Base-by-base conservation (phyloP, 2,888 invertebrate genomes). In the Hoplodrina blanda region DNA sequence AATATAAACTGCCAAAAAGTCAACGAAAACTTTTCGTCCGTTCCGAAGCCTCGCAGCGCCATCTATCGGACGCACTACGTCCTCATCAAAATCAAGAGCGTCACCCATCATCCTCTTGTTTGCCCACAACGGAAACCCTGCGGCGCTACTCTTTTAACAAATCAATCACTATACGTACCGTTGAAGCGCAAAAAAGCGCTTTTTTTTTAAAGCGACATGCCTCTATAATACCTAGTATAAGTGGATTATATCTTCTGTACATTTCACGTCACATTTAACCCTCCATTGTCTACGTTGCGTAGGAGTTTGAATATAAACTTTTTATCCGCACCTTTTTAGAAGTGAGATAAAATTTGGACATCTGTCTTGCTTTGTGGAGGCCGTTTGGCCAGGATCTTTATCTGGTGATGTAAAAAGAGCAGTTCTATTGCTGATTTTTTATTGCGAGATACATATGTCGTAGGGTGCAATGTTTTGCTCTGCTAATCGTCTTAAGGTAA, bases 241-340 rank as follows among this genome's bases (percentile, higher is more conserved):
- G 96, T 96, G 94, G 96, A 96, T 96, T 95, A 96, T 89, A 83
- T 88, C 89, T 91, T 91, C 85, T 81, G 84, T 88, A 90, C 88
- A 93, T 95, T 95, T 95, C 92, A 95, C 95, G 93, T 92, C 93
- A 90, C 93, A 95, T 96, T 95, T 91, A 93, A 91, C 90, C 91
- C 80, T 74, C 73, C 83, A 89, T 95, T 94, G 94, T 94, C 90
- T 93, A 72, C 78, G 92, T 92, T 93, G 93, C 91, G 95, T 94
- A 94, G 95, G 95, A 93, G 95, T 93, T 88, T 80, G 61, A 69
- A 77, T 77, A 83, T 73, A 90, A 90, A 88, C 88, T 91, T 94
- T 93, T 94, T 94, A 92, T 92, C 84, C 53, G 53, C 74, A 69
- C 71, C 84, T 79, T 80, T 82, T 89, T 74, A 88, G 88, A 88